phyloP scores from a whole-genome alignment of 1,140 invertebrate species.

The Leptopilina clavipes region DNA sequence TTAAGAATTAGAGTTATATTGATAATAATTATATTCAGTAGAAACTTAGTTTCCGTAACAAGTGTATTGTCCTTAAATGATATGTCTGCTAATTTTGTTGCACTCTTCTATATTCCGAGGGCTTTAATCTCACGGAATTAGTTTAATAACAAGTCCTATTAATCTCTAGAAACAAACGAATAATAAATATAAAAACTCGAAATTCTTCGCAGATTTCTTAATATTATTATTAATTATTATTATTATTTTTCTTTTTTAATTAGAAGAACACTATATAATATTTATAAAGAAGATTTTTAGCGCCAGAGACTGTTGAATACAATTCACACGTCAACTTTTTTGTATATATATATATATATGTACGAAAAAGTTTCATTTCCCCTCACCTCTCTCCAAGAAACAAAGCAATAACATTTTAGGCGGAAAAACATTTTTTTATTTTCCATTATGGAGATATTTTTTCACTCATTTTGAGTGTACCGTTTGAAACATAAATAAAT shows the following conservation, averaged over 20 bases:
- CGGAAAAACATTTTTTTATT: background rate
- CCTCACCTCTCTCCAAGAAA: too few species aligned
- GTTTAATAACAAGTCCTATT: constrained; percentile 52
- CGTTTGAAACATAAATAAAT: too few species aligned
- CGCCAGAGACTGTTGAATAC: constrained; percentile 65
- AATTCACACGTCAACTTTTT: constrained; percentile 42
- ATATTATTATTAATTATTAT: constrained; percentile 57
- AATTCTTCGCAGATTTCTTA: constrained; percentile 60
- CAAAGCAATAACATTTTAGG: background rate
- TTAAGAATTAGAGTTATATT: constrained; percentile 63
- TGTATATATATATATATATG: too few species aligned
- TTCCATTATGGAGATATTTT: background rate
- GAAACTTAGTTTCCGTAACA: constrained; percentile 74
- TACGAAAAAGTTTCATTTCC: background rate
- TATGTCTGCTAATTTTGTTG: constrained; percentile 74
- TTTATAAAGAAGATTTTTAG: constrained; percentile 52
- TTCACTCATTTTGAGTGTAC: background rate
- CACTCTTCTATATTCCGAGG: constrained; percentile 58
- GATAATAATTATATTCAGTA: constrained; percentile 70
- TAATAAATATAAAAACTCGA: constrained; percentile 53
- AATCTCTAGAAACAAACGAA: constrained; percentile 28
- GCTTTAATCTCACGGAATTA: constrained; percentile 59
- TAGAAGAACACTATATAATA: constrained; percentile 60
- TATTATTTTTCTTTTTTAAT: constrained; percentile 49
- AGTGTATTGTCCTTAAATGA: constrained; percentile 76